phyloP scores from a whole-genome alignment of 2,113 vertebrate genomes.

The Sminthopsis crassicaudata region DNA sequence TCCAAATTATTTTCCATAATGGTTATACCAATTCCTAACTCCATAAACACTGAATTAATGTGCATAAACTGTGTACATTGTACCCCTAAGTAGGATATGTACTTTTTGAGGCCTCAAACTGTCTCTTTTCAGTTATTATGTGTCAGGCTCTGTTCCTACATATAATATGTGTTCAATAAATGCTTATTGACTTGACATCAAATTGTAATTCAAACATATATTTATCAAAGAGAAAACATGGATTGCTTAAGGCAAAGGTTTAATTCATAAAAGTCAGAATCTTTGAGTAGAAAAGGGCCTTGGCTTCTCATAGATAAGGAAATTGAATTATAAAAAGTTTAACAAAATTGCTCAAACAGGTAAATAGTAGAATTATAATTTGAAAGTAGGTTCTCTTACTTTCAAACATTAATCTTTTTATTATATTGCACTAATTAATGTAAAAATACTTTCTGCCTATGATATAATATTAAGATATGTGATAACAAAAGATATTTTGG shows the following conservation, averaged over 20 bases:
- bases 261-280: background rate
- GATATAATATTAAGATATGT: background rate
- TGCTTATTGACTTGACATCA: background rate
- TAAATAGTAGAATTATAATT: background rate
- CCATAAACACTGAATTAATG: background rate
- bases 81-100: background rate
- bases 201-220: background rate
- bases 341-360: background rate
- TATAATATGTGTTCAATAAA: background rate
- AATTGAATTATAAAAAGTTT: background rate
- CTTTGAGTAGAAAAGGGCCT: background rate
- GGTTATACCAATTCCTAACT: background rate
- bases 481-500: background rate
- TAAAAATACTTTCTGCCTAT: background rate
- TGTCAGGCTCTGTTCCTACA: background rate
- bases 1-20: background rate
- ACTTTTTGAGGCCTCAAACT: background rate
- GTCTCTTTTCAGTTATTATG: background rate
- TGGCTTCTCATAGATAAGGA: background rate
- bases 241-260: background rate
- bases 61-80: background rate
- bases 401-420: background rate
- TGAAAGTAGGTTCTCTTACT: background rate
- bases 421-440: background rate
- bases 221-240: background rate